Evolutionary conservation across 2,888 invertebrate species (phyloP).

Genomic region (Apodemia duryi): DNA sequence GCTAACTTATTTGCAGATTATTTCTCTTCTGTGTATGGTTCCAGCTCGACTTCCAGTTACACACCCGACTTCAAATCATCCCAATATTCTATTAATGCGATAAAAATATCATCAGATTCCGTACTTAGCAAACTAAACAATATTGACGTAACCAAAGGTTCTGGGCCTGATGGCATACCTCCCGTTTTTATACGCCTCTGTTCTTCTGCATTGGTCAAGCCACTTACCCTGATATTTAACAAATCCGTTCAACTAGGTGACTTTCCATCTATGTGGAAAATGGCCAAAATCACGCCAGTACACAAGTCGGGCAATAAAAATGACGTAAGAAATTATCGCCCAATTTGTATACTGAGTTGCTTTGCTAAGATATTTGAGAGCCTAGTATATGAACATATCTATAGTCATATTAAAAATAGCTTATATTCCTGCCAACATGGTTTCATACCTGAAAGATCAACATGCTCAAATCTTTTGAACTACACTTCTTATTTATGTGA

Average conservation of each 20-base stretch:
- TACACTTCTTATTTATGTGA: slow-evolving; percentile 7
- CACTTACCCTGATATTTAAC: slow-evolving; percentile 21
- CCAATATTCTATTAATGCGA: background rate
- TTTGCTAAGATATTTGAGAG: slow-evolving; percentile 16
- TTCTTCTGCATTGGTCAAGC: slow-evolving; percentile 10
- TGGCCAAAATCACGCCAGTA: slow-evolving; percentile 22
- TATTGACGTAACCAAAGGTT: slow-evolving; percentile 13
- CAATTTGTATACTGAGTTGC: slow-evolving; percentile 19
- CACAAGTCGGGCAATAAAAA: slow-evolving; percentile 16
- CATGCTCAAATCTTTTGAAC: slow-evolving; percentile 6
- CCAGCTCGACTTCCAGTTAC: background rate
- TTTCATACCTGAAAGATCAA: slow-evolving; percentile 16
- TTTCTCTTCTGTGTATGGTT: slow-evolving; percentile 12
- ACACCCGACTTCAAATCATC: background rate
- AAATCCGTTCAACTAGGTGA: slow-evolving; percentile 17
- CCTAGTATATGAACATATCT: slow-evolving; percentile 10
- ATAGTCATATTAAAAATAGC: slow-evolving; percentile 1
- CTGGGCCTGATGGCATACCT: slow-evolving; percentile 20
- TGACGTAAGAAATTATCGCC: slow-evolving; percentile 18
- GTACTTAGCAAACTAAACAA: background rate
- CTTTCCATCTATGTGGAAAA: slow-evolving; percentile 21
- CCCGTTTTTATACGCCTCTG: slow-evolving; percentile 19
- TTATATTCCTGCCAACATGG: slow-evolving; percentile 16
- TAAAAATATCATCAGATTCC: background rate
- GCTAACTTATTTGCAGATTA: slow-evolving; percentile 9